Percentiles rank a stretch among this genome's conserved stretches.
phyloP scores from a whole-genome alignment of 2,797 vertebrate species.

The Lepus oiostolus region DNA sequence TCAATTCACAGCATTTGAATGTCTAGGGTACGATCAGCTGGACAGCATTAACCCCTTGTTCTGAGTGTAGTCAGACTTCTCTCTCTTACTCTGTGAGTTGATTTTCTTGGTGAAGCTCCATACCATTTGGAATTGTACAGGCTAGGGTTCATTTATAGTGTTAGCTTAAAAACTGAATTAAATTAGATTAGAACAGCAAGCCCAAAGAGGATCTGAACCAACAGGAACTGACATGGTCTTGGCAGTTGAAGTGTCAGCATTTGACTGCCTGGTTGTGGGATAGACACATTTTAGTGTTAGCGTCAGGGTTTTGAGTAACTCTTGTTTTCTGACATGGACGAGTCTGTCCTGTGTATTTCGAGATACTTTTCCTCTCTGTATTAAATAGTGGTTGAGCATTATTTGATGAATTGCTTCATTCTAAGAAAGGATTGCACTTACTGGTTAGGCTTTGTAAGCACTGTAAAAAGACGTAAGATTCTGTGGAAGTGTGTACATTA shows the following conservation, averaged over 20 bases:
- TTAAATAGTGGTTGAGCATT: not conserved
- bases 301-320: slow-evolving; percentile 66
- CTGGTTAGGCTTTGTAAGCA: not conserved
- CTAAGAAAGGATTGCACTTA: slow-evolving; percentile 51
- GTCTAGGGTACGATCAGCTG: not conserved
- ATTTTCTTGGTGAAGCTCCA: not conserved
- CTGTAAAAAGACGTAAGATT: slow-evolving; percentile 22
- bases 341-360: slow-evolving; percentile 41
- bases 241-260: slow-evolving; percentile 70
- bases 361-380: slow-evolving; percentile 40
- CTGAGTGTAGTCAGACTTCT: not conserved
- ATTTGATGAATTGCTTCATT: slow-evolving; percentile 1
- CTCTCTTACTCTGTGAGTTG: not conserved
- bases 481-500: not conserved
- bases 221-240: slow-evolving; percentile 70
- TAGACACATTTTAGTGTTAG: slow-evolving; percentile 70
- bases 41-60: not conserved
- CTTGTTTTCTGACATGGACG: slow-evolving; percentile 67
- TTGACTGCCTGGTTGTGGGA: slow-evolving; percentile 22
- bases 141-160: not conserved
- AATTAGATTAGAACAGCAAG: slow-evolving; percentile 63
- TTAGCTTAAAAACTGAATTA: not conserved
- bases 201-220: slow-evolving; percentile 67
- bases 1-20: not conserved
- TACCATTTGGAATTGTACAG: not conserved